These are phyloP conservation scores for Merops nubicus DNA, from an alignment of 2,113 vertebrate species.

Conservation along the genomic window DNA sequence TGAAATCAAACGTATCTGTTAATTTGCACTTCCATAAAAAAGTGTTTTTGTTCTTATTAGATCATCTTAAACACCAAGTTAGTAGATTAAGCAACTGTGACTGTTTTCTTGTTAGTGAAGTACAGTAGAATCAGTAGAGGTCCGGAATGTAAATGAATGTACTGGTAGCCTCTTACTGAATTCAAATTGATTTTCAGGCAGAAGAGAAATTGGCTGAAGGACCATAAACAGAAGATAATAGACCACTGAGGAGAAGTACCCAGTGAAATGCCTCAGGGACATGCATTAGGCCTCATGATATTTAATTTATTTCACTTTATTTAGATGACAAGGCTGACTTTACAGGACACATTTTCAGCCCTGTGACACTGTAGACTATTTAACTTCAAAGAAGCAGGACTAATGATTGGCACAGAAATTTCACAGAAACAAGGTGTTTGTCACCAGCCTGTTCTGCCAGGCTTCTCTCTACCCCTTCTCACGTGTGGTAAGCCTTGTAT, in stretches of 20 bases:
- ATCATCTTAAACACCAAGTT: not conserved
- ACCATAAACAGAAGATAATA: constrained; percentile 5
- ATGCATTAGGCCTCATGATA: not conserved
- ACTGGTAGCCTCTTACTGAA: not conserved
- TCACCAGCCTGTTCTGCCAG: not conserved
- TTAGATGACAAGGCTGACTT: not conserved
- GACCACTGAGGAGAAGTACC: not conserved
- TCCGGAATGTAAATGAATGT: not conserved
- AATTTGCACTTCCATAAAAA: not conserved
- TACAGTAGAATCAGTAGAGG: not conserved
- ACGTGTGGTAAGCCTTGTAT: not conserved
- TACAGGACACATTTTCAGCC: not conserved
- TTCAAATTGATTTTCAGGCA: constrained; percentile 4
- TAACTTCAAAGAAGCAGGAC: not conserved
- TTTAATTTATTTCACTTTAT: constrained; percentile 8
- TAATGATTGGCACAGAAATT: not conserved
- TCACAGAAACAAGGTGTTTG: not conserved
- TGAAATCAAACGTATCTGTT: not conserved
- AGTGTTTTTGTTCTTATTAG: not conserved
- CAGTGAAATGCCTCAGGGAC: not conserved
- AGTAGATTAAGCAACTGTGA: not conserved
- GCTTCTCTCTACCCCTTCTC: not conserved
- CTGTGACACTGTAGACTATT: not conserved
- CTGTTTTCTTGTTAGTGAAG: not conserved
- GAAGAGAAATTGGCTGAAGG: not conserved